phyloP scores from a whole-genome alignment of 2,113 vertebrate species.

The Cephalopholis sonnerati region DNA sequence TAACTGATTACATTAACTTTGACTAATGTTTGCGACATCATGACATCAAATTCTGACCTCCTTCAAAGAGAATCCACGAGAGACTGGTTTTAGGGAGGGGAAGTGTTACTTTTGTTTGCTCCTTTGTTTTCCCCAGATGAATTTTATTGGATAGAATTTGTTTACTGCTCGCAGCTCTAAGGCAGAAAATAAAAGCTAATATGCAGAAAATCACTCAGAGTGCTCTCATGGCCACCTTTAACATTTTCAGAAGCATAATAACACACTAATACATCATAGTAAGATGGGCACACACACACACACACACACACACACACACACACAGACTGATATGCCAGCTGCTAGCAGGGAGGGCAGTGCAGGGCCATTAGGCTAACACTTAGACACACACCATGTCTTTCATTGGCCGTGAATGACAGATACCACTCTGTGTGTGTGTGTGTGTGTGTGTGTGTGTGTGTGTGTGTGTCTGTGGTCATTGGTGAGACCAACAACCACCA shows the following conservation, averaged over 20 bases:
- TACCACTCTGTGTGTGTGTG: slow-evolving; percentile 21
- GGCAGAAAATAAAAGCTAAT: slow-evolving; percentile 56
- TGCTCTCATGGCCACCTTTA: slow-evolving; percentile 58
- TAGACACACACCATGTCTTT: slow-evolving; percentile 77
- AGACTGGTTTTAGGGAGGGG: neutral
- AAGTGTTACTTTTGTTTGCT: neutral
- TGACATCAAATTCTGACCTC: neutral
- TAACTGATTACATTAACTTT: neutral
- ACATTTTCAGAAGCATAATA: slow-evolving; percentile 55
- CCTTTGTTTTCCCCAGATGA: slow-evolving; percentile 21
- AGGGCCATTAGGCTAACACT: slow-evolving; percentile 73
- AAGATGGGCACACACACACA: slow-evolving; percentile 8
- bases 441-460: slow-evolving; percentile 37
- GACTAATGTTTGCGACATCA: neutral
- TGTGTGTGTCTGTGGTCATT: slow-evolving; percentile 46
- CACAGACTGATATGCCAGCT: slow-evolving; percentile 32
- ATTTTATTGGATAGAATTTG: slow-evolving; percentile 18
- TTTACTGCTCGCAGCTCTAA: slow-evolving; percentile 26
- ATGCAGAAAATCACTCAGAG: slow-evolving; percentile 61
- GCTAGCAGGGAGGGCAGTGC: slow-evolving; percentile 53
- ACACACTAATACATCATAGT: slow-evolving; percentile 34
- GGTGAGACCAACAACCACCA: slow-evolving; percentile 58
- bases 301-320: neutral
- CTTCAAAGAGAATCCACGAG: slow-evolving; percentile 18
- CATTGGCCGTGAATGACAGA: slow-evolving; percentile 68